Conservation (phyloP, 2,113 vertebrate species). For the Megaleporinus macrocephalus region DNA sequence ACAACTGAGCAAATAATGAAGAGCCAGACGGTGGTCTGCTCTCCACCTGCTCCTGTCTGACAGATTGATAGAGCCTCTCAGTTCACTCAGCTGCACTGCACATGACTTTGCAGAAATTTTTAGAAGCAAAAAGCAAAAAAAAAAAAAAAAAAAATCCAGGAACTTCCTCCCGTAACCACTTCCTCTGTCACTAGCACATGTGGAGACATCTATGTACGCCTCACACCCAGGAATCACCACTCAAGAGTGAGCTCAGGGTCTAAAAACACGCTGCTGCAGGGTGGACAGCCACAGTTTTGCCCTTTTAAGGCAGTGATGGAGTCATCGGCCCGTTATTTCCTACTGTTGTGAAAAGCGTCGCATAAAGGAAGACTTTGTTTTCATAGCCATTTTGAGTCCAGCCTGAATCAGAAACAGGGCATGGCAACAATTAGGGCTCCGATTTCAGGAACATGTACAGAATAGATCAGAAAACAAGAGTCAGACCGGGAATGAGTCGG, state of each 20-base stretch:
- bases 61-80: not conserved
- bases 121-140: not conserved
- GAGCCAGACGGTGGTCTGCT: not conserved
- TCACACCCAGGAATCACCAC: constrained; percentile 39
- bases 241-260: constrained; percentile 22
- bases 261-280: constrained; percentile 14
- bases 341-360: constrained; percentile 56
- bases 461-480: not conserved
- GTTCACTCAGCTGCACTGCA: not conserved
- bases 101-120: constrained; percentile 34
- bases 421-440: constrained; percentile 26
- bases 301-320: constrained; percentile 76
- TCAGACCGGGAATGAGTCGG: not conserved
- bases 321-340: constrained; percentile 65
- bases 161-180: constrained; percentile 44
- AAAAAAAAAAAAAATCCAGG: constrained; percentile 3
- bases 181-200: constrained; percentile 43
- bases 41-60: not conserved
- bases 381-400: constrained; percentile 46
- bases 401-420: constrained; percentile 35
- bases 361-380: constrained; percentile 63
- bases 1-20: not conserved
- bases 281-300: constrained; percentile 58
- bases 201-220: constrained; percentile 18
- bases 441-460: constrained; percentile 13